Conservation (phyloP, 2,797 vertebrate genomes). For the Semaprochilodus insignis region DNA sequence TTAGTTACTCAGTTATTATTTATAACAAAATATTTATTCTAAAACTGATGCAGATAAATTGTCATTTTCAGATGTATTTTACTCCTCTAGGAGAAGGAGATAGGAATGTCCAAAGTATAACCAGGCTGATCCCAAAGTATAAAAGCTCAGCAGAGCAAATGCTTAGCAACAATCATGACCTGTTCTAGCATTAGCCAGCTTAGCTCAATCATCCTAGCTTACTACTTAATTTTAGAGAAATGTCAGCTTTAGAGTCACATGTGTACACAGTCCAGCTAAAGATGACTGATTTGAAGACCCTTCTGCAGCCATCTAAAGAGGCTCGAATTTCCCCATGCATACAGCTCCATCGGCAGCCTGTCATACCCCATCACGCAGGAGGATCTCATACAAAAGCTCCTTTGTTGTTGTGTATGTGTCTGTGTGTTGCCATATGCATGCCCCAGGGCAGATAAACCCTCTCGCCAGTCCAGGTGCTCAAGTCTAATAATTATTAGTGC, state of each 20-base stretch:
- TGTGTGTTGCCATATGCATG: slow-evolving; percentile 45
- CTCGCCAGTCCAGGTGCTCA: slow-evolving; percentile 65
- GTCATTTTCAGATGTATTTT: too few relatives aligned
- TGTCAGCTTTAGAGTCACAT: not conserved
- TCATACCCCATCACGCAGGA: slow-evolving; percentile 54
- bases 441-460: slow-evolving; percentile 44
- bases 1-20: too few relatives aligned
- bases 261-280: not conserved
- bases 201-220: too few relatives aligned
- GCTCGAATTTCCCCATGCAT: slow-evolving; percentile 70
- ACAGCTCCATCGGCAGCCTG: slow-evolving; percentile 52
- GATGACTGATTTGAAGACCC: not conserved
- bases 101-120: not conserved
- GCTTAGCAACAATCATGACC: not conserved
- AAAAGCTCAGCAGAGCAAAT: not conserved
- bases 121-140: too few relatives aligned
- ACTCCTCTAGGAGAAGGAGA: not conserved
- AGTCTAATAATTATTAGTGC: slow-evolving; percentile 73
- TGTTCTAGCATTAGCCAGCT: too few relatives aligned
- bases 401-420: slow-evolving; percentile 66
- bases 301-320: slow-evolving; percentile 44
- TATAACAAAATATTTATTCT: too few relatives aligned
- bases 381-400: slow-evolving; percentile 70
- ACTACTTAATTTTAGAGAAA: not conserved
- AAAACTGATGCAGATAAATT: not conserved